Evolutionary conservation across 2,888 invertebrate genomes (phyloP).

Genomic region (Nomada ruficornis): DNA sequence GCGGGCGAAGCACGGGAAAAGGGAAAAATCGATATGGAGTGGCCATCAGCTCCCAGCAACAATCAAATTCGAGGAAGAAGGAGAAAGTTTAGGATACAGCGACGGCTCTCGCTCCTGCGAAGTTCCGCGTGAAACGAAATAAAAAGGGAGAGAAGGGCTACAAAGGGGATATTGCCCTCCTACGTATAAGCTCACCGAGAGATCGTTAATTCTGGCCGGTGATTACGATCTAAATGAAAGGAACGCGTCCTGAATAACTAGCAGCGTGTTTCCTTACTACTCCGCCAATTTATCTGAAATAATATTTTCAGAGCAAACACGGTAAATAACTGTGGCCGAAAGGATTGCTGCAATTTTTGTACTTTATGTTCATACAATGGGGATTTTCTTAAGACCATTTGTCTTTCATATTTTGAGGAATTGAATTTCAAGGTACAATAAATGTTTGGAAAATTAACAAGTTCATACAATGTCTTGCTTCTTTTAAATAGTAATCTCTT

Average conservation of each 20-base stretch:
- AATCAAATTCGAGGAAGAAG: slow-evolving; percentile 72
- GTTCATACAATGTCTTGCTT: too few relatives aligned
- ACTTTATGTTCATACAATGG: too few relatives aligned
- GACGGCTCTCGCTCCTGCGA: slow-evolving; percentile 61
- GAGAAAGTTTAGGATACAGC: slow-evolving; percentile 71
- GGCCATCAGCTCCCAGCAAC: slow-evolving; percentile 69
- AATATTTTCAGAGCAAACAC: slow-evolving; percentile 9
- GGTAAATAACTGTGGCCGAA: neutral
- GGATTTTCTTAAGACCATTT: too few relatives aligned
- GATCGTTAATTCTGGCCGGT: slow-evolving; percentile 58
- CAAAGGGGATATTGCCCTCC: slow-evolving; percentile 64
- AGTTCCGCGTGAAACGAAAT: slow-evolving; percentile 60
- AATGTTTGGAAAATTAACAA: too few relatives aligned
- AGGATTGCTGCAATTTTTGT: too few relatives aligned
- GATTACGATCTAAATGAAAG: slow-evolving; percentile 59
- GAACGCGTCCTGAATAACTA: slow-evolving; percentile 50
- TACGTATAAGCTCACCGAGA: slow-evolving; percentile 55
- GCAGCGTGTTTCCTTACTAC: slow-evolving; percentile 20
- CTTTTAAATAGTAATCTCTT: too few relatives aligned
- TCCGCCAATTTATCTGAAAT: slow-evolving; percentile 10
- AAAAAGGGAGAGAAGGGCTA: slow-evolving; percentile 55
- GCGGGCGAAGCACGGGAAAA: slow-evolving; percentile 22
- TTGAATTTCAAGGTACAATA: too few relatives aligned
- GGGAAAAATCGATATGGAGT: slow-evolving; percentile 63
- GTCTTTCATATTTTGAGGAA: too few relatives aligned